phyloP scores from a whole-genome alignment of 1,140 invertebrate species.

The Semibalanus balanoides region DNA sequence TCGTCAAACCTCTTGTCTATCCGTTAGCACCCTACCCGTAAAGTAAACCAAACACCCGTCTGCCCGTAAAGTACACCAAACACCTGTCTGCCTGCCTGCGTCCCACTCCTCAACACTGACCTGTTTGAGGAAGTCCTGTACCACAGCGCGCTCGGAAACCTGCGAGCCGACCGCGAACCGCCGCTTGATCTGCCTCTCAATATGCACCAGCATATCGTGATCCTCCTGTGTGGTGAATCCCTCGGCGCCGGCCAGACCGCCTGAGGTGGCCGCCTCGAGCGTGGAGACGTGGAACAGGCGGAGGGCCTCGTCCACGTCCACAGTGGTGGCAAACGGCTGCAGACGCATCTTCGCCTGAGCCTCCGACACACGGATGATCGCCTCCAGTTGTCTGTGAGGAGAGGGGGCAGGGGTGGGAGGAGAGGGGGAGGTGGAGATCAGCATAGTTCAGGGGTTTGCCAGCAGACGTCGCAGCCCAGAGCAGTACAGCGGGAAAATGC shows the following conservation, averaged over 20 bases:
- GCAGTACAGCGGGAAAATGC: too few relatives aligned
- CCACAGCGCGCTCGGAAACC: conserved; percentile 84
- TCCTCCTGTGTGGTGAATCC: conserved; percentile 94
- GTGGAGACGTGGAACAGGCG: conserved; percentile 98
- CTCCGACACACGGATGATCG: conserved; percentile 90
- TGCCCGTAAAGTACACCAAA: too few relatives aligned
- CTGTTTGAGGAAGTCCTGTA: conserved; percentile 85
- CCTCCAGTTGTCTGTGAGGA: conserved; percentile 73
- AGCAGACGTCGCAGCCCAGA: too few relatives aligned
- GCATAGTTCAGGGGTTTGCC: too few relatives aligned
- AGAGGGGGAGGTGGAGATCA: too few relatives aligned
- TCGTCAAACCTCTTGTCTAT: too few relatives aligned
- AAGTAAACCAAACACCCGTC: too few relatives aligned
- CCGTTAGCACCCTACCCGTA: too few relatives aligned
- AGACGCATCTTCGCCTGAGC: conserved; percentile 96
- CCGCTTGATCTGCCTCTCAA: conserved; percentile 89
- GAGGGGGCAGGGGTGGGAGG: conserved; percentile 10
- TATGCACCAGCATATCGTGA: conserved; percentile 67
- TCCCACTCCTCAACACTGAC: conserved; percentile 26
- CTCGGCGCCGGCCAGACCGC: conserved; percentile 81
- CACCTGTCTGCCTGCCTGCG: too few relatives aligned
- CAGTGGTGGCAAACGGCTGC: conserved; percentile 77
- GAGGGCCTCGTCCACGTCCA: conserved; percentile 92
- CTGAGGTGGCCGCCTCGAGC: conserved; percentile 83
- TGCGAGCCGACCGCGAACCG: conserved; percentile 91